phyloP scores from a whole-genome alignment of 2,797 vertebrate genomes.

The Mastacembelus armatus region DNA sequence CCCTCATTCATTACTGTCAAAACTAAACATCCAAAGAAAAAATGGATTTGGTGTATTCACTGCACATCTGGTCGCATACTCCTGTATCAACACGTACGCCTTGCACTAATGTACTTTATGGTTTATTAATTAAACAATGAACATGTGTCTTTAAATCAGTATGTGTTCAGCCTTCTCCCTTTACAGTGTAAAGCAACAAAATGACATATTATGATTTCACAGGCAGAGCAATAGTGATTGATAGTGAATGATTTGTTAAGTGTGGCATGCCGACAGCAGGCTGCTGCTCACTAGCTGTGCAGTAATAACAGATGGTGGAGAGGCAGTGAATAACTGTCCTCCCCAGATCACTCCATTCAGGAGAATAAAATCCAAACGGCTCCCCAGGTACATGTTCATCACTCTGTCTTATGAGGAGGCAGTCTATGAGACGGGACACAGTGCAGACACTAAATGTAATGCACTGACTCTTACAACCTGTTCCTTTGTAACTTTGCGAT shows the following conservation, averaged over 20 bases:
- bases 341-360: constrained; percentile 61
- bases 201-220: constrained; percentile 23
- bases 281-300: constrained; percentile 44
- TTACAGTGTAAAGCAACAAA: constrained; percentile 3
- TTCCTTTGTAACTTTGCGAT: constrained; percentile 9
- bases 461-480: constrained; percentile 19
- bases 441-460: constrained; percentile 44
- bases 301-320: constrained; percentile 59
- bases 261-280: constrained; percentile 41
- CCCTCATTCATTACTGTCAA: constrained; percentile 31
- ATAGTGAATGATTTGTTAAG: constrained; percentile 60
- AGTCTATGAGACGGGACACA: constrained; percentile 13
- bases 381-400: constrained; percentile 69
- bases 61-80: constrained; percentile 1
- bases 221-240: constrained; percentile 35
- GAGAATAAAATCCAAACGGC: constrained; percentile 63
- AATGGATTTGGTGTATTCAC: neutral
- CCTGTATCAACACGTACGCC: too few relatives aligned
- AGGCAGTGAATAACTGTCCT: constrained; percentile 59
- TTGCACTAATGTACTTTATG: neutral
- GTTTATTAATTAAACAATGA: constrained; percentile 8
- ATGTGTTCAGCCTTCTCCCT: neutral
- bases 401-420: constrained; percentile 55
- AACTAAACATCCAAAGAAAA: constrained; percentile 3
- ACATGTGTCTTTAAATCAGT: neutral